Base-by-base conservation (phyloP, 2,888 invertebrate species). In the Caenorhabditis sp. region DNA sequence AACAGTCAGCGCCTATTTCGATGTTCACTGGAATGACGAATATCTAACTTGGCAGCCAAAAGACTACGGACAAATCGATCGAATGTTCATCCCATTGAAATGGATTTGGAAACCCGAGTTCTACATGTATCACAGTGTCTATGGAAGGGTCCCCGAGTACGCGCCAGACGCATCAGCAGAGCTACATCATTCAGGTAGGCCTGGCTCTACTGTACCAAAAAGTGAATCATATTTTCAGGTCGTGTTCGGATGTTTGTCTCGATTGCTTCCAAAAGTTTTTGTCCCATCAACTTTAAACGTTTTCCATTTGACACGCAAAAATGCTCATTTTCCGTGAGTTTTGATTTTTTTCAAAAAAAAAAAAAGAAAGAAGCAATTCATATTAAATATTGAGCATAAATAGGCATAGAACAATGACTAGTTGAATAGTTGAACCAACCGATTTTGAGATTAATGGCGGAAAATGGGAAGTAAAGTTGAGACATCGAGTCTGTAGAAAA, bases 101-200 rank as follows among this genome's bases (percentile, higher is more conserved):
- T 83, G 81, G 81, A 72, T 87, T 1, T 87, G 87, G 87, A 84
- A 82, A 49, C 87, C 87, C 0, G 87, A 87, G 60, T 83, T 87
- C 49, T 87, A 86, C 63, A 77, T 87, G 75, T 87, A 87, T 70
- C 86, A 87, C 61, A 83, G 82, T 58, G 85, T 86, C 17, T 80
- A 83, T 65, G 84, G 85, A 55, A 69, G 85, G 14, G 84, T 84
- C 2, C 85, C 86, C 4, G 86, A 85, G 24, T 85, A 84, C 63
- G 84, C 82, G 6, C 66, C 75, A 8, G 83, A 83, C 36, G 86
- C 84, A 1, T 83, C 82, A 17, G 84, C 83, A 1, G 86, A 85
- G 58, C 59, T 85, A 21, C 77, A 76, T 54, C 70, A 58, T 37
- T 79, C 85, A 66, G 79, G 79, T 62, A 19, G 12, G 50, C 12